phyloP scores from a whole-genome alignment of 2,113 vertebrate species.

The Malaclemys terrapin region DNA sequence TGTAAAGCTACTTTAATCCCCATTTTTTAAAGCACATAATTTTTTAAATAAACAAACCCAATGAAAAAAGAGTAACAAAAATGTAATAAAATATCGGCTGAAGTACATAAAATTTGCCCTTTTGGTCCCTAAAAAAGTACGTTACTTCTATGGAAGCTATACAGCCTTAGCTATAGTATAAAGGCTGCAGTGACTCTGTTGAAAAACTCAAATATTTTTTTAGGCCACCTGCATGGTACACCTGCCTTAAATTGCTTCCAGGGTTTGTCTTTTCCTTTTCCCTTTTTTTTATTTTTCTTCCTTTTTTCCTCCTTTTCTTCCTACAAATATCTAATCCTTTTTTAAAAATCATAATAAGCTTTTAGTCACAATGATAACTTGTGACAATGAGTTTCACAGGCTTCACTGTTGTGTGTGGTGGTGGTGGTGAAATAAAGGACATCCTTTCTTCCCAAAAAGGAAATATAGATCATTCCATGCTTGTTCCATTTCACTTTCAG shows the following conservation, averaged over 20 bases:
- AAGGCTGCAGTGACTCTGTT: background rate
- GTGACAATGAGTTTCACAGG: background rate
- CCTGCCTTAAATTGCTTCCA: background rate
- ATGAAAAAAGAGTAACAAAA: background rate
- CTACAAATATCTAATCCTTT: conserved; percentile 34
- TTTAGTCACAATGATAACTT: background rate
- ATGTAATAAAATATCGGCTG: background rate
- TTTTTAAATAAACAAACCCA: conserved; percentile 33
- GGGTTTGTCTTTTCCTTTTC: too few species aligned
- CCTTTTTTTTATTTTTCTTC: too few species aligned
- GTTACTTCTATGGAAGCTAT: background rate
- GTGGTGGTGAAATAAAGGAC: background rate
- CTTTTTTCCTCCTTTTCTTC: too few species aligned
- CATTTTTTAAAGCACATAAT: conserved; percentile 35
- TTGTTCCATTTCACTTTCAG: background rate
- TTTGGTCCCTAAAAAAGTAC: background rate
- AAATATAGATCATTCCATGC: background rate
- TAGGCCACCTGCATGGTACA: background rate
- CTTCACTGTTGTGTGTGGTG: background rate
- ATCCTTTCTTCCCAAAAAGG: background rate
- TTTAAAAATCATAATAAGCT: background rate
- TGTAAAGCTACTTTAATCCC: conserved; percentile 36
- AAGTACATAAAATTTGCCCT: background rate
- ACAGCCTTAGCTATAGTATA: background rate
- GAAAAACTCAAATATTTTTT: background rate